Conservation (phyloP, 1,140 invertebrate species). For the Trigoniulus corallinus region DNA sequence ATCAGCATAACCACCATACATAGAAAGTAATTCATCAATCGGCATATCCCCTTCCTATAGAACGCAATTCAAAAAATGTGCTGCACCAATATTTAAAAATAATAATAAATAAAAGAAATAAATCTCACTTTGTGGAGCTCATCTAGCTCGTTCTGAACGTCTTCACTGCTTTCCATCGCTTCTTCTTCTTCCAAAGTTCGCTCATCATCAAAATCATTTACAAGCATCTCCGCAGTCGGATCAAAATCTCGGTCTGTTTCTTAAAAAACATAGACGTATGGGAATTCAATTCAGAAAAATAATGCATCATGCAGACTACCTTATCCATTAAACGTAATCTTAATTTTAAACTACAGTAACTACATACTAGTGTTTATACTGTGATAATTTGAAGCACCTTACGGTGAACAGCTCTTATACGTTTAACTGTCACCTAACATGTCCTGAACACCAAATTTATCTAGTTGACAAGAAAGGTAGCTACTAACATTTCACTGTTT, state of each 20-base stretch:
- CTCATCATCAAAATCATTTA: conserved; percentile 94
- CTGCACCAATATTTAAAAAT: conserved; percentile 1
- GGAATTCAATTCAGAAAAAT: not conserved
- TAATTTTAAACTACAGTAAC: not conserved
- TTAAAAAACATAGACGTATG: conserved; percentile 11
- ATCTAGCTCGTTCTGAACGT: conserved; percentile 69
- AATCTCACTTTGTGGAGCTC: conserved; percentile 58
- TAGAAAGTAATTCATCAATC: conserved; percentile 71
- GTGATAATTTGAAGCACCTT: not conserved
- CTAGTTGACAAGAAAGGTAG: not conserved
- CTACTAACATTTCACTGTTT: not conserved
- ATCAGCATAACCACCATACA: conserved; percentile 56
- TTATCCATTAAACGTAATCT: not conserved
- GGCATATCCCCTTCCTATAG: conserved; percentile 72
- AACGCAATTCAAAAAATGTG: conserved; percentile 4
- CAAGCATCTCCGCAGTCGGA: conserved; percentile 69
- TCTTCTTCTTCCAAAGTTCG: conserved; percentile 90
- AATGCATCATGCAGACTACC: not conserved
- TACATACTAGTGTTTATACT: not conserved
- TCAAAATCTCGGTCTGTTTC: conserved; percentile 44
- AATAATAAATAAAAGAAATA: not conserved
- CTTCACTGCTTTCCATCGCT: conserved; percentile 70
- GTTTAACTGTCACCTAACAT: not conserved
- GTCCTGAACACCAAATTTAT: not conserved
- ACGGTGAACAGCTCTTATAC: not conserved